Percentiles rank a stretch among this genome's conserved stretches.
Evolutionary conservation across 37 sponge, comb jelly and placozoan genomes (phyloP).

Genomic region (Diacarnus erythraeanus): DNA sequence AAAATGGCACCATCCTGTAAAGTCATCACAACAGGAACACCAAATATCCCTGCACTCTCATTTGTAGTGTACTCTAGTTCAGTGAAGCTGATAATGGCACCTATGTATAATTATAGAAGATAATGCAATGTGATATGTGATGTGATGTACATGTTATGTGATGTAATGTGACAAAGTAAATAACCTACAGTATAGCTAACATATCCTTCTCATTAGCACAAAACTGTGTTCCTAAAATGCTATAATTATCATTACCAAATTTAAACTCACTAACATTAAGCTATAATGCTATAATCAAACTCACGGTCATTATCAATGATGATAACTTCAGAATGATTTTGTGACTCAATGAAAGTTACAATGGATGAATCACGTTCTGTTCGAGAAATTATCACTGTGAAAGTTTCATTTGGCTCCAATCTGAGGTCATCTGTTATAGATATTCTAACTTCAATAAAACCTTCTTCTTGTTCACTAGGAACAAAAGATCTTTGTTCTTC

Average conservation of each 20-base stretch:
- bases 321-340: background rate
- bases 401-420: background rate
- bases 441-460: no score
- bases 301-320: background rate
- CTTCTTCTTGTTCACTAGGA: background rate
- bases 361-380: background rate
- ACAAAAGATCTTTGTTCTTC: no score
- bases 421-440: background rate
- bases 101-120: background rate
- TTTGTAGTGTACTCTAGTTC: background rate
- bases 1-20: background rate
- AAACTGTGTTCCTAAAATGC: background rate
- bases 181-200: no score
- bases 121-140: no score
- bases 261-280: background rate
- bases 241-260: no score
- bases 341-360: background rate
- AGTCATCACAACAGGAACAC: background rate
- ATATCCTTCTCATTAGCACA: no score
- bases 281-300: no score
- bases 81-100: background rate
- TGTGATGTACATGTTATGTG: no score
- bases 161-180: no score
- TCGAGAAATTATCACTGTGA: background rate
- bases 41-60: background rate